Evolutionary conservation across 2,888 invertebrate species (phyloP), one percentile per base, ranked within the genome.

Genomic region (Argyra leucocephala): DNA sequence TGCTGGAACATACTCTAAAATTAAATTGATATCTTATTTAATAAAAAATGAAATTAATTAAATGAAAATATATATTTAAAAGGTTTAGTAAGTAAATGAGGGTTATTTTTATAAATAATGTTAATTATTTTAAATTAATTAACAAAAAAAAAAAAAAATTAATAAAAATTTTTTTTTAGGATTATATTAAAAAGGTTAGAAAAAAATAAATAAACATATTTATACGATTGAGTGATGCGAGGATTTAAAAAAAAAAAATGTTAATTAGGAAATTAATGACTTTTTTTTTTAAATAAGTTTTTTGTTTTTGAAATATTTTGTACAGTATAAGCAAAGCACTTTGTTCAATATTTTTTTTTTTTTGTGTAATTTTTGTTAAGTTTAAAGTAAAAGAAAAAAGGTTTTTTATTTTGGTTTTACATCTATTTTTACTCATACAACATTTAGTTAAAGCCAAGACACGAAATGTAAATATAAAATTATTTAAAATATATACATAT

Each of bases 221-320:
- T 48, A 48, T 48, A 48, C 15, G 48, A 48, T 48, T 48, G 48
- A 48, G 48, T 48, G 48, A 48, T 48, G 48, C 48, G 48, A 48
- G 6, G 15, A n/a, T 48, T 48, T 48, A 48, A 12, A 12, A 48
- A 37, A 48, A 12, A 48, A 12, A 48, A 48, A 18, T 18, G 31
- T 31, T 31, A 31, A 31, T 10, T 12, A 18, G 12, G 18, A 18
- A 48, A 3, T 48, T 48, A 3, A 48, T 18, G 15, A 48, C n/a
- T 48, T 48, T 48, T 48, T 48, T 48, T 15, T n/a, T 15, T 31
- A 10, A 48, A 48, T 48, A 10, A 12, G 7, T 31, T 31, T 31
- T 31, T 31, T 31, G 7, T 48, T 48, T 37, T 37, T 37, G 37
- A 9, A 5, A 48, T 12, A 1, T 48, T 48, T 48, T 48, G n/a